phyloP scores from a whole-genome alignment of 2,797 vertebrate genomes.

The Poecile montanus region DNA sequence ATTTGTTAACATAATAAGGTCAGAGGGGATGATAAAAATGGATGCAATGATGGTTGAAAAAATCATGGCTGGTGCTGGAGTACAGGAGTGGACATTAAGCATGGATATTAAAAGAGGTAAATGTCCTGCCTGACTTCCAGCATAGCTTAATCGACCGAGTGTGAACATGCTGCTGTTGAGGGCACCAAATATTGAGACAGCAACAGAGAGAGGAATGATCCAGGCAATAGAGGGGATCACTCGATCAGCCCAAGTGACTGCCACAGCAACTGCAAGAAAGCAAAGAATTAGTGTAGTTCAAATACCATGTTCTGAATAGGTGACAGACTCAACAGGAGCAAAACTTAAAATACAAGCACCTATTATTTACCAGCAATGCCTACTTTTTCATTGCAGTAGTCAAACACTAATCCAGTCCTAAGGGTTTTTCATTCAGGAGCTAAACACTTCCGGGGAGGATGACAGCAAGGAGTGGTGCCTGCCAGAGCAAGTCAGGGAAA shows the following conservation, averaged over 20 bases:
- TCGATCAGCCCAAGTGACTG: constrained; percentile 76
- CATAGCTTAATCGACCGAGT: constrained; percentile 69
- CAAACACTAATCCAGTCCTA: neutral
- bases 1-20: constrained; percentile 74
- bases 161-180: constrained; percentile 73
- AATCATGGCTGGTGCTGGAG: constrained; percentile 75
- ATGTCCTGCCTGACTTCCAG: constrained; percentile 75
- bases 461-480: neutral
- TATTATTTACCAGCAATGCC: neutral
- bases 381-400: neutral
- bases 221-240: constrained; percentile 74
- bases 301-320: neutral
- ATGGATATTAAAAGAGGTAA: constrained; percentile 75
- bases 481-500: neutral
- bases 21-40: constrained; percentile 73
- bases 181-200: constrained; percentile 71
- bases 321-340: neutral
- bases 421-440: neutral
- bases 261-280: constrained; percentile 76
- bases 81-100: constrained; percentile 72
- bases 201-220: constrained; percentile 75
- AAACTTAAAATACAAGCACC: neutral
- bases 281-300: neutral
- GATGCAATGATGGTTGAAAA: constrained; percentile 71
- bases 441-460: neutral